Evolutionary conservation across 2,888 invertebrate genomes (phyloP).

Genomic region (Mylabris sibirica): DNA sequence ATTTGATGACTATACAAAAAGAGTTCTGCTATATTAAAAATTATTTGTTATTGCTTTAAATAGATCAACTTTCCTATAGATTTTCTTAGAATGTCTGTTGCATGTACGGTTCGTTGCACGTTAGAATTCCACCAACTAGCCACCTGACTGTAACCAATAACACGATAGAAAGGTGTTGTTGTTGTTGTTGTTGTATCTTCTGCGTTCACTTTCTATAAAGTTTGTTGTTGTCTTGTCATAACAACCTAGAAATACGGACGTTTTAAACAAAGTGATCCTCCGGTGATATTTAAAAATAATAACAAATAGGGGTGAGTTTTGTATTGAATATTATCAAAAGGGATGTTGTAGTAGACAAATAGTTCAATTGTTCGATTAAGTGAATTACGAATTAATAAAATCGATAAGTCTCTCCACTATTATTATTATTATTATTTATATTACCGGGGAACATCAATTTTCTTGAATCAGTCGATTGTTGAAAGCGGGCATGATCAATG

Average conservation of each 20-base stretch:
- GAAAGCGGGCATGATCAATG: constrained; percentile 21
- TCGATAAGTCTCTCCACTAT: not conserved
- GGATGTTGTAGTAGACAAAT: too few species aligned
- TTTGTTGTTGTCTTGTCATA: constrained; percentile 31
- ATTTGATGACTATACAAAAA: too few species aligned
- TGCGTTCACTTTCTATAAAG: constrained; percentile 42
- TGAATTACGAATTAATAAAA: not conserved
- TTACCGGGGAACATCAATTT: not conserved
- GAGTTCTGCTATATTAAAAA: too few species aligned
- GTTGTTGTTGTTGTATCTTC: constrained; percentile 33
- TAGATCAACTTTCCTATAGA: not conserved
- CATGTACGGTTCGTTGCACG: constrained; percentile 31
- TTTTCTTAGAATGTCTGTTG: constrained; percentile 10
- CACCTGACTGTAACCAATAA: constrained; percentile 35
- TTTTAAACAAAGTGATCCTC: not conserved
- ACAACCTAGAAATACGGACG: constrained; percentile 25
- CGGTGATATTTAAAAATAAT: too few species aligned
- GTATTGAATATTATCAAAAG: too few species aligned
- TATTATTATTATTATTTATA: constrained; percentile 12
- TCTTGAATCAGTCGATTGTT: constrained; percentile 17
- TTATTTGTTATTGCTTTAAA: not conserved
- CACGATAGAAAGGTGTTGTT: constrained; percentile 39
- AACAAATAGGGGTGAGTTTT: not conserved
- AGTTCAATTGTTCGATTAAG: not conserved
- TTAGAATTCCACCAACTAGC: constrained; percentile 17